Base-by-base conservation (phyloP, 2,797 vertebrate genomes). In the Peromyscus melanophrys region DNA sequence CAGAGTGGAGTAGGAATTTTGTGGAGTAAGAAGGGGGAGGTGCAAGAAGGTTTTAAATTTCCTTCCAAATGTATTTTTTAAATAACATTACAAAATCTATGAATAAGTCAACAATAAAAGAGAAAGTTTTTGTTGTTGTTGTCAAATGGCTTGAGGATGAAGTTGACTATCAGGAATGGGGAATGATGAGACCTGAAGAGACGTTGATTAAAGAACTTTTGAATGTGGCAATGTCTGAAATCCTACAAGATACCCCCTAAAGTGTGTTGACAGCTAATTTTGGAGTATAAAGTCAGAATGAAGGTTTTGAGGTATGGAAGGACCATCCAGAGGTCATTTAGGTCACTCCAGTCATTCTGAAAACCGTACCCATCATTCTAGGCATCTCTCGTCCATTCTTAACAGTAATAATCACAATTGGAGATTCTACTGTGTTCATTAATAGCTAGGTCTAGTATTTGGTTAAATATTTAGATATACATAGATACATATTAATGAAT, bases 11-110 rank as follows among this genome's bases (percentile, higher is more conserved):
- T 40, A 80, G 91, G 84, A 96, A 96, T 95, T 96, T 93, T 92
- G 97, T 96, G 93, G 89, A 95, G 71, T 46, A 94, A 97, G 93
- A 96, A 92, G 96, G 95, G 95, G 95, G 96, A 97, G 92, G 81
- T 86, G 91, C 55, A 94, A 91, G 52, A 96, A 95, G 75, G 77
- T 96, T 95, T 97, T 94, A 92, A 93, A 29, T 97, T 96, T 97
- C 87, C 40, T 95, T 95, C 92, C 90, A 96, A 96, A 80, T 94
- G 61, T 96, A 91, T 89, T 97, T 97, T 98, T 96, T 92, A 90
- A 94, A 94, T 77, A 97, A 83, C 92, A 86, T 96, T 93, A 89
- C 63, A 77, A 81, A 95, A 94, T 96, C 92, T 95, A 80, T 82
- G 69, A 86, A 94, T 55, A 87, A 89, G 80, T 77, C 63, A 91